Conservation (phyloP, 2,888 invertebrate genomes). For the Acleris holmiana region DNA sequence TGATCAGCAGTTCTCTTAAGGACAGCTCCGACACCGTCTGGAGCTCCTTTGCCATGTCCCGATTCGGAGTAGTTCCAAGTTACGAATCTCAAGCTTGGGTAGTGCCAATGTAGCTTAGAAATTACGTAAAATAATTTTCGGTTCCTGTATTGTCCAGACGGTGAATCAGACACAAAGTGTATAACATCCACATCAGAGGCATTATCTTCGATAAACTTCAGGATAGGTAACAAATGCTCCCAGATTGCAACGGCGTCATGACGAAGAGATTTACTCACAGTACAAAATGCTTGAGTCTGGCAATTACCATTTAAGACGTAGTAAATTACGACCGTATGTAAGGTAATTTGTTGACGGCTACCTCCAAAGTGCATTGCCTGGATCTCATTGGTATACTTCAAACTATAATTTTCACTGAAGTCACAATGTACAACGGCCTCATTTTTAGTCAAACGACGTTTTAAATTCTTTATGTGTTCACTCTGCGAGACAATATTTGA, state of each 20-base stretch:
- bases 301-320: no score
- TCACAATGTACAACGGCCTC: no score
- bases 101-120: background rate
- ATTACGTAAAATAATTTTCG: constrained; percentile 11
- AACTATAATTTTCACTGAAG: no score
- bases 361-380: no score
- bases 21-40: constrained; percentile 39
- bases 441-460: no score
- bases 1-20: constrained; percentile 40
- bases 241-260: constrained; percentile 1
- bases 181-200: background rate
- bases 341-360: no score
- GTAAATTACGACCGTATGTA: no score
- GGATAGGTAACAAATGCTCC: background rate
- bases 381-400: no score
- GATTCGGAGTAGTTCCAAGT: constrained; percentile 40
- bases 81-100: background rate
- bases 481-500: no score
- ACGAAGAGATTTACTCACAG: background rate
- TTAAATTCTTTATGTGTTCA: no score
- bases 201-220: no score
- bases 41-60: constrained; percentile 43
- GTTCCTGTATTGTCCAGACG: constrained; percentile 9
- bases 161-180: constrained; percentile 2
- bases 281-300: background rate